Conservation (phyloP, 2,888 invertebrate species). For the Neoascia interrupta region DNA sequence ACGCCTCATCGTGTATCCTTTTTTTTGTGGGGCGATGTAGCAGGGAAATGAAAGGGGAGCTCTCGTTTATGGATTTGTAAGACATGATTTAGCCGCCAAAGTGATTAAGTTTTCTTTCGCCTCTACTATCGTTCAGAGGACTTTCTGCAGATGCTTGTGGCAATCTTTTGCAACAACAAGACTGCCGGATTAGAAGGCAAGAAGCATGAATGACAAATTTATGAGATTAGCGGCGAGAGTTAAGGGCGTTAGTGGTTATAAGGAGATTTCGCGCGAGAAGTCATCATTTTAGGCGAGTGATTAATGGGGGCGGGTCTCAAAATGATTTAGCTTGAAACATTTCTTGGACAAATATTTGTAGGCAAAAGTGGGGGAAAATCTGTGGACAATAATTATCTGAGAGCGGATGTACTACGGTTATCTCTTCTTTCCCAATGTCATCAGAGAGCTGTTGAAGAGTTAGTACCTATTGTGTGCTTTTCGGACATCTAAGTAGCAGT, state of each 20-base stretch:
- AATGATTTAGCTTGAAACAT: conserved; percentile 47
- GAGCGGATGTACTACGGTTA: too few relatives aligned
- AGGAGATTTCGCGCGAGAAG: conserved; percentile 46
- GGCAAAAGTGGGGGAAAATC: too few relatives aligned
- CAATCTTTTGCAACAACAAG: conserved; percentile 16
- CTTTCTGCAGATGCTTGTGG: background rate
- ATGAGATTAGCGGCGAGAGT: conserved; percentile 49
- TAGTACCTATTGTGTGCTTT: too few relatives aligned
- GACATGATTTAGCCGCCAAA: conserved; percentile 61
- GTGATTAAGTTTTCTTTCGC: conserved; percentile 27
- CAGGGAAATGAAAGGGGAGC: conserved; percentile 21
- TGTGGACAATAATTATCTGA: too few relatives aligned
- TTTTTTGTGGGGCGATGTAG: conserved; percentile 6
- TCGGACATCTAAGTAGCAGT: too few relatives aligned
- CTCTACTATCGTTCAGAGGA: background rate
- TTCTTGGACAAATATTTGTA: too few relatives aligned
- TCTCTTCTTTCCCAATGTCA: too few relatives aligned
- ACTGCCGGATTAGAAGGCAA: conserved; percentile 61
- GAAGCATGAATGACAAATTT: conserved; percentile 67
- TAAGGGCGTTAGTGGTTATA: conserved; percentile 55
- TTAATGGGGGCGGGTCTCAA: conserved; percentile 53
- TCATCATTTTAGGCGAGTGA: conserved; percentile 61
- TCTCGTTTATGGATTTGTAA: conserved; percentile 66
- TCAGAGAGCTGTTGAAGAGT: too few relatives aligned
- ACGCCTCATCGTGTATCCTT: conserved; percentile 45